These are phyloP conservation scores for Rhinoderma darwinii DNA, from an alignment of 2,113 vertebrate species.

Conservation along the genomic window DNA sequence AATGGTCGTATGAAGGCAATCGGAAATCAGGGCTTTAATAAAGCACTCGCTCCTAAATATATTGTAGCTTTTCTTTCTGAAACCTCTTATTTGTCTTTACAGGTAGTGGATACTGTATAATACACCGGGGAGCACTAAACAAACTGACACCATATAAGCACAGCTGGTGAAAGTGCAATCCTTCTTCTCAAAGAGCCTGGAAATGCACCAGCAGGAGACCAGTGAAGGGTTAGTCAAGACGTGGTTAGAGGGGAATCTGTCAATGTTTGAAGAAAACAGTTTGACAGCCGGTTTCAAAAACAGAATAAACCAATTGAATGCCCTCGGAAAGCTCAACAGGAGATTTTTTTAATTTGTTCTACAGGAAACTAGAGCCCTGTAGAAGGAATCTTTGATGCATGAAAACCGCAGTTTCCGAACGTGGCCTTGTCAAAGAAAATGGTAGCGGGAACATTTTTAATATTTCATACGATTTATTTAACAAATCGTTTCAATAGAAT, in stretches of 20 bases:
- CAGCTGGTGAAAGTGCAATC: constrained; percentile 60
- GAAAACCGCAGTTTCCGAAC: constrained; percentile 29
- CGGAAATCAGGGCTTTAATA: constrained; percentile 50
- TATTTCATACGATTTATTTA: constrained; percentile 41
- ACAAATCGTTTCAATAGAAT: constrained; percentile 9
- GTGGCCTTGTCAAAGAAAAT: constrained; percentile 27
- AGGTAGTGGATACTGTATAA: constrained; percentile 53
- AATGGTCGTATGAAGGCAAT: constrained; percentile 43
- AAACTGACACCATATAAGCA: constrained; percentile 52
- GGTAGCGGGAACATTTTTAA: constrained; percentile 3
- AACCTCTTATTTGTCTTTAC: constrained; percentile 57
- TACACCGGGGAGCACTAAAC: constrained; percentile 58
- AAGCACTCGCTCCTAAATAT: constrained; percentile 48
- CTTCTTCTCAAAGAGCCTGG: constrained; percentile 47
- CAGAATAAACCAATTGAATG: constrained; percentile 57
- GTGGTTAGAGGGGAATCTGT: constrained; percentile 59
- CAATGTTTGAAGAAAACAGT: constrained; percentile 60
- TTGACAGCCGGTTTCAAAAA: constrained; percentile 59
- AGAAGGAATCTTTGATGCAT: constrained; percentile 28
- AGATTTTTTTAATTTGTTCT: constrained; percentile 56
- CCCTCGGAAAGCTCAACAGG: constrained; percentile 55
- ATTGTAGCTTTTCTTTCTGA: constrained; percentile 47
- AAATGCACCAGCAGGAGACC: constrained; percentile 56
- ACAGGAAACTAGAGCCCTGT: constrained; percentile 28
- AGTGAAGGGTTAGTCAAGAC: constrained; percentile 46